Evolutionary conservation across 2,113 vertebrate genomes (phyloP).

Genomic region (Poeciliopsis prolifica): DNA sequence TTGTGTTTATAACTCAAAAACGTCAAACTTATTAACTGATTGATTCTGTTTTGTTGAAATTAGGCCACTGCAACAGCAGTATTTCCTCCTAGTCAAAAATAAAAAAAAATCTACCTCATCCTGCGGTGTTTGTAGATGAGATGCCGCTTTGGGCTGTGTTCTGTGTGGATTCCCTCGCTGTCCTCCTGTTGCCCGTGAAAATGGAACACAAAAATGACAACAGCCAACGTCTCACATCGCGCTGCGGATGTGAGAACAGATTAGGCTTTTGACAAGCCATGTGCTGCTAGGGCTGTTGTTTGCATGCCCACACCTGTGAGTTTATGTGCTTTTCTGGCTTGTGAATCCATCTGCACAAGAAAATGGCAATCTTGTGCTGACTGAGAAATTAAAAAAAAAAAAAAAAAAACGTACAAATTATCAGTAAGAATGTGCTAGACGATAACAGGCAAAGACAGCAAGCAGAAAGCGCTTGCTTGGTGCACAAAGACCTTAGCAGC

Average conservation of each 20-base stretch:
- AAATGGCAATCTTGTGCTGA: slow-evolving; percentile 29
- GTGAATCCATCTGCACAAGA: slow-evolving; percentile 36
- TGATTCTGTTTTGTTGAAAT: neutral
- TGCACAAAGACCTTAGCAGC: slow-evolving; percentile 42
- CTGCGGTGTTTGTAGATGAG: slow-evolving; percentile 30
- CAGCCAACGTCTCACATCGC: slow-evolving; percentile 53
- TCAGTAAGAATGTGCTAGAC: slow-evolving; percentile 19
- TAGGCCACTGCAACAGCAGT: neutral
- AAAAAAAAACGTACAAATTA: slow-evolving; percentile 4
- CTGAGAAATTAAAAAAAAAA: neutral
- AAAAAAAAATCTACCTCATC: neutral
- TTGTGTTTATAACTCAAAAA: neutral
- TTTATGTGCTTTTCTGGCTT: slow-evolving; percentile 11
- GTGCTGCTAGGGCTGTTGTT: slow-evolving; percentile 48
- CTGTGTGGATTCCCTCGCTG: slow-evolving; percentile 36
- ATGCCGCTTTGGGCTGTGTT: slow-evolving; percentile 38
- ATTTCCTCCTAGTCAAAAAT: neutral
- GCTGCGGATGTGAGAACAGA: slow-evolving; percentile 46
- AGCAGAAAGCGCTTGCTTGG: slow-evolving; percentile 37
- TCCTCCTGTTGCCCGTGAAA: slow-evolving; percentile 56
- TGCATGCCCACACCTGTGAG: slow-evolving; percentile 31
- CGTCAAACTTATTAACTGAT: neutral
- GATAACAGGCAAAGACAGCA: slow-evolving; percentile 30
- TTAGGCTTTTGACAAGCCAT: slow-evolving; percentile 61
- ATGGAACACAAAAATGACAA: slow-evolving; percentile 59